Evolutionary conservation across 2,113 vertebrate species (phyloP), one percentile per base, ranked within the genome.

Genomic region (Platichthys flesus): DNA sequence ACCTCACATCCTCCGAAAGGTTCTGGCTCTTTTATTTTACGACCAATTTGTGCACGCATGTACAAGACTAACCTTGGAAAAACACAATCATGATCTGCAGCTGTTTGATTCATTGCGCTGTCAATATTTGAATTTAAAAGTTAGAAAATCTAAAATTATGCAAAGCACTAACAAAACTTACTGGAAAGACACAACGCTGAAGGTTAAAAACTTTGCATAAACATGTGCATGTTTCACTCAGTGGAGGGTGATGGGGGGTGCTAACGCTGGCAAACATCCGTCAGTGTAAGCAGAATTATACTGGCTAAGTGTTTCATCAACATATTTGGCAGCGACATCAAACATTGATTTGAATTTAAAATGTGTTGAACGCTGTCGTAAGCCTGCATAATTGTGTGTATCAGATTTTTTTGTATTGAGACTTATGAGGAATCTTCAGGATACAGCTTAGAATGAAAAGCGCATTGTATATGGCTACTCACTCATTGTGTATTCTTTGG

Each of bases 341-440:
- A 69, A 45, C 62, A 55, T 10, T 82, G 65, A 89, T 86, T 86
- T 82, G 55, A 84, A 86, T 85, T 90, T 79, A 58, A 80, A 81
- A 83, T 84, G 63, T 58, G 66, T 54, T 64, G 64, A 78, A 78
- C 56, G 10, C 63, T 21, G 67, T 85, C 55, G 55, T 40, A n/a
- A 76, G 76, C 40, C 72, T 73, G 31, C 24, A 70, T 80, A 78
- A 82, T 67, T 82, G 49, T 59, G 65, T 63, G 58, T 31, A 71
- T 54, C 67, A 73, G 74, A 3, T 28, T 21, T 76, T 74, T 72
- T 57, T 65, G 57, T 66, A 66, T 73, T 12, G 64, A 66, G 68
- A 1, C 54, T 68, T 69, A 79, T 77, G 58, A 79, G 54, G 15
- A 72, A 54, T 75, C 35, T 40, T 60, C 59, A 35, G 42, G 47